phyloP scores from a whole-genome alignment of 1,140 invertebrate genomes.

The Apolygus lucorum region DNA sequence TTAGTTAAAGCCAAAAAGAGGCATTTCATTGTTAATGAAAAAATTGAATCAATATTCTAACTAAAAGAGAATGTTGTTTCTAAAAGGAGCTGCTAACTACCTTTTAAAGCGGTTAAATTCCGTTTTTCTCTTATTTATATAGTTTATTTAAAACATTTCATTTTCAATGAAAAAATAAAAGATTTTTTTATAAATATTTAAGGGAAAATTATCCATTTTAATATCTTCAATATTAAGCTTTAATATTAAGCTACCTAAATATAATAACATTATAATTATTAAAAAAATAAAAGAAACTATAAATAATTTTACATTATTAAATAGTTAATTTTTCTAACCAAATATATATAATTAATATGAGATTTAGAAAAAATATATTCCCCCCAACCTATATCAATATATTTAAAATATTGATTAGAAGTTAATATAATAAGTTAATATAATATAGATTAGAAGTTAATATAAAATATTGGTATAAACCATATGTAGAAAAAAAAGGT shows the following conservation, averaged over 20 bases:
- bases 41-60: no score
- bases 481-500: no score
- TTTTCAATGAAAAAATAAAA: background rate
- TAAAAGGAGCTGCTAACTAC: no score
- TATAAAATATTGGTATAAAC: no score
- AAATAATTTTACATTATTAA: background rate
- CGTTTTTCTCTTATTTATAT: background rate
- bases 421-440: no score
- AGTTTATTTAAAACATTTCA: background rate
- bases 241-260: background rate
- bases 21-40: no score
- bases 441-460: no score
- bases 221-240: background rate
- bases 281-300: no score
- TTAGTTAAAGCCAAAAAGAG: no score
- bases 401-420: no score
- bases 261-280: background rate
- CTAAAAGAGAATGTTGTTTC: no score
- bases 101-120: background rate
- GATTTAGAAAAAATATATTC: background rate
- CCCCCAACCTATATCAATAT: no score
- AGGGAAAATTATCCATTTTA: background rate
- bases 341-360: background rate
- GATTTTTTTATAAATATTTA: background rate
- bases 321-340: background rate